phyloP scores from a whole-genome alignment of 1,140 invertebrate genomes.

The Arion vulgaris region DNA sequence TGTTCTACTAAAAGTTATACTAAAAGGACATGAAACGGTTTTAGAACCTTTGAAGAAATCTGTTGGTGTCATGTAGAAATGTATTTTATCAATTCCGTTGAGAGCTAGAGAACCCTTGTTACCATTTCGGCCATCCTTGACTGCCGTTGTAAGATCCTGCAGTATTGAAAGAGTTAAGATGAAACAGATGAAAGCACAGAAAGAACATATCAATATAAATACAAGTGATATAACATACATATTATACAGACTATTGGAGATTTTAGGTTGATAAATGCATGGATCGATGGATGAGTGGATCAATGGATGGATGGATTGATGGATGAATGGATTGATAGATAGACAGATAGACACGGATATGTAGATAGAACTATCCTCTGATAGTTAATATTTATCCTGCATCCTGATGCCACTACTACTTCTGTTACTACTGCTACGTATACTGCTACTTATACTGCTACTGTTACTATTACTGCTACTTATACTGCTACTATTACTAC shows the following conservation, averaged over 20 bases:
- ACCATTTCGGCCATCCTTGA: not conserved
- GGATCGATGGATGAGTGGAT: not conserved
- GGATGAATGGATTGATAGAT: not conserved
- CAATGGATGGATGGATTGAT: not conserved
- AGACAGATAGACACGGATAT: not conserved
- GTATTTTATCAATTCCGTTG: not conserved
- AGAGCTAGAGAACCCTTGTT: not conserved
- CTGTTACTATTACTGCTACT: too few relatives aligned
- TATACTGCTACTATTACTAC: too few relatives aligned
- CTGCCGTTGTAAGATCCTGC: not conserved
- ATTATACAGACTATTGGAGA: not conserved
- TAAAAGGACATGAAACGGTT: too few relatives aligned
- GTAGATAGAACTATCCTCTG: too few relatives aligned
- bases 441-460: too few relatives aligned
- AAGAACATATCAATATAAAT: not conserved
- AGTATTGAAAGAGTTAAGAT: not conserved
- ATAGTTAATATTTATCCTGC: too few relatives aligned
- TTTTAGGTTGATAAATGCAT: not conserved
- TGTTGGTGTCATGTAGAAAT: slow-evolving; percentile 2
- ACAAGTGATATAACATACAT: not conserved
- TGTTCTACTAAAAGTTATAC: too few relatives aligned
- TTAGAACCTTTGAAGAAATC: slow-evolving; percentile 4
- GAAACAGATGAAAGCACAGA: not conserved
- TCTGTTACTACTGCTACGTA: too few relatives aligned
- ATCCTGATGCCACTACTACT: too few relatives aligned